Evolutionary conservation across 64 coral and sea anemone genomes (phyloP).

Genomic region (Stichodactyla helianthus): DNA sequence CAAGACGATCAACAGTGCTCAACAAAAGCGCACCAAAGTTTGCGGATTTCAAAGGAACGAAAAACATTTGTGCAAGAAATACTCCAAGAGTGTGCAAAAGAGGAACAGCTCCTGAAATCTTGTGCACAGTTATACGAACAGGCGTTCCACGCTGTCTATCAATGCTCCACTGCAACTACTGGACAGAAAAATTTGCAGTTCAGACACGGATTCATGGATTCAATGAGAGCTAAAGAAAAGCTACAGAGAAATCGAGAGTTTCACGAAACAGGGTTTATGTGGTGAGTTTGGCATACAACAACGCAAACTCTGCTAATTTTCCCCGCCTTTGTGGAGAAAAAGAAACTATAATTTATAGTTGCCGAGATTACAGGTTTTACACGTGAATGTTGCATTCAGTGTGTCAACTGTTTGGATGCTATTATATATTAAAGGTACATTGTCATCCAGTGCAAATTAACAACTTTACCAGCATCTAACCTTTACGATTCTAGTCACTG

Average conservation of each 20-base stretch:
- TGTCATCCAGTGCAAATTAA: too few species aligned
- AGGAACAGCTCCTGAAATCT: neutral
- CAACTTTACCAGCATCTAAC: too few species aligned
- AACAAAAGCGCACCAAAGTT: neutral
- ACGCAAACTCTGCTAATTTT: neutral
- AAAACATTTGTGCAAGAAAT: neutral
- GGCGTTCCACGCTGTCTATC: neutral
- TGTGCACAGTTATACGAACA: neutral
- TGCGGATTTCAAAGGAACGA: neutral
- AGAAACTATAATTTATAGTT: too few species aligned
- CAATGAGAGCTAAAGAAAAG: neutral
- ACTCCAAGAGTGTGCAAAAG: neutral
- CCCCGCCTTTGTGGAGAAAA: neutral
- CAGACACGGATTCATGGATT: neutral
- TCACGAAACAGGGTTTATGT: neutral
- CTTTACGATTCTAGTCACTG: too few species aligned
- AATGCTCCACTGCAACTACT: neutral
- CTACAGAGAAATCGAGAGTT: neutral
- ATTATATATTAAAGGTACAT: too few species aligned
- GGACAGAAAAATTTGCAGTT: neutral
- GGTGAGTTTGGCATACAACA: neutral
- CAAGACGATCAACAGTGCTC: neutral
- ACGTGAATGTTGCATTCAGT: too few species aligned
- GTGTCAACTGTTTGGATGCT: too few species aligned
- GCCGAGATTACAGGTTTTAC: too few species aligned